Conservation (phyloP, 2,113 vertebrate genomes). For the Neopipo cinnamomea region DNA sequence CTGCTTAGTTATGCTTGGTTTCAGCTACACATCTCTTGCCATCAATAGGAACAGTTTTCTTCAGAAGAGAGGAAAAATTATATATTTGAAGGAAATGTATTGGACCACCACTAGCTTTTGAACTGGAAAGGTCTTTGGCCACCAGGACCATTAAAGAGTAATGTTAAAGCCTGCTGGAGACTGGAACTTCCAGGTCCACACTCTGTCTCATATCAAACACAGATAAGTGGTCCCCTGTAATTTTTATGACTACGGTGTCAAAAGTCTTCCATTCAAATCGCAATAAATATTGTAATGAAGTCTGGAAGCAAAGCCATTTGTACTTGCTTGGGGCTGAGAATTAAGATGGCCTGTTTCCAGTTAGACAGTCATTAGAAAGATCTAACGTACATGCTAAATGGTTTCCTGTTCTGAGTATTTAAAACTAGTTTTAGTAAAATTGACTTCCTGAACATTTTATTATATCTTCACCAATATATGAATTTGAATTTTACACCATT, state of each 20-base stretch:
- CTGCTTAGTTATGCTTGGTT: neutral
- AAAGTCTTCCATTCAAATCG: slow-evolving; percentile 90
- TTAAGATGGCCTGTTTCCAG: slow-evolving; percentile 95
- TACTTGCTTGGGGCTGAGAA: slow-evolving; percentile 90
- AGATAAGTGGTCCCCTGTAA: slow-evolving; percentile 81
- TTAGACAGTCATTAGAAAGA: slow-evolving; percentile 99
- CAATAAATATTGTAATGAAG: slow-evolving; percentile 95
- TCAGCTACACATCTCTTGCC: neutral
- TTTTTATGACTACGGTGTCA: slow-evolving; percentile 92
- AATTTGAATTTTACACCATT: neutral
- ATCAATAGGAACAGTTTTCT: neutral
- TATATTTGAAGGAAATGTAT: slow-evolving; percentile 8
- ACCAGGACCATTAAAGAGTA: slow-evolving; percentile 67
- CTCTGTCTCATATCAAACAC: slow-evolving; percentile 79
- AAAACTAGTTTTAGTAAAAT: slow-evolving; percentile 94
- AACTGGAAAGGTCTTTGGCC: slow-evolving; percentile 40
- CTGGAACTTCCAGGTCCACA: slow-evolving; percentile 67
- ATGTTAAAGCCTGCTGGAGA: slow-evolving; percentile 54
- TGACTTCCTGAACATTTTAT: slow-evolving; percentile 94
- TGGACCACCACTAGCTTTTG: slow-evolving; percentile 46
- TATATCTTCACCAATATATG: slow-evolving; percentile 68
- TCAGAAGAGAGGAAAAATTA: neutral
- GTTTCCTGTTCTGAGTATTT: slow-evolving; percentile 97
- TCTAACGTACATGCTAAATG: slow-evolving; percentile 94
- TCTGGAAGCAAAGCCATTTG: slow-evolving; percentile 89